Base-by-base conservation (phyloP, 2,797 vertebrate species). In the Crocodylus rhombifer region DNA sequence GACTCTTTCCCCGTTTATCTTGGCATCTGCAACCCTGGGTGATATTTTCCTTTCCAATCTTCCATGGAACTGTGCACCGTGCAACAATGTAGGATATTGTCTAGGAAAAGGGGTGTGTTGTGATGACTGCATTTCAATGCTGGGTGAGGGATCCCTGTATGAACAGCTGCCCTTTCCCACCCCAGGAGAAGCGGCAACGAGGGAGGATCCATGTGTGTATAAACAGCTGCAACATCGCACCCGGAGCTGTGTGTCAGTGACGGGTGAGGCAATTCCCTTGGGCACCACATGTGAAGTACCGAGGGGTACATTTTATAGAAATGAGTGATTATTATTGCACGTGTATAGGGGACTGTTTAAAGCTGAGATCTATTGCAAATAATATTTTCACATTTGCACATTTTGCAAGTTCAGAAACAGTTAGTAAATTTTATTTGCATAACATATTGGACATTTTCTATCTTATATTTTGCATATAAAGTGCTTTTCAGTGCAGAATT, bases 21-120 rank as follows among this genome's bases (percentile, higher is more conserved):
- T 23, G 30, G 2, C 0, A 26, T 6, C 55, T 1, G 0, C 1
- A 51, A 9, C 0, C 7, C 10, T 0, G 5, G 0, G 1, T 1
- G 55, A 36, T 0, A 0, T 21, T 67, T n/a, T 63, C 13, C 82
- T 21, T 42, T 17, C n/a, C 33, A 7, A 7, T 3, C 2, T 30
- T 14, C 62, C 2, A 10, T 1, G 12, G 58, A 25, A 80, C 63
- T 33, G 25, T 5, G 42, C 30, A 1, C 2, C 0, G 0, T 13
- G 64, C 26, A 51, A 14, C 1, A 2, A 4, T 56, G 88, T 74
- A 23, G 63, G 33, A 6, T 1, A 10, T 2, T 4, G 56, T 2
- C 14, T 15, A 81, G 3, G 89, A 65, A 30, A 60, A 86, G 88
- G 28, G 28, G 73, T 0, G 42, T 12, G 88, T 42, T 8, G 83